Base-by-base conservation (phyloP, 64 coral and sea anemone genomes). In the Pocillopora damicornis region DNA sequence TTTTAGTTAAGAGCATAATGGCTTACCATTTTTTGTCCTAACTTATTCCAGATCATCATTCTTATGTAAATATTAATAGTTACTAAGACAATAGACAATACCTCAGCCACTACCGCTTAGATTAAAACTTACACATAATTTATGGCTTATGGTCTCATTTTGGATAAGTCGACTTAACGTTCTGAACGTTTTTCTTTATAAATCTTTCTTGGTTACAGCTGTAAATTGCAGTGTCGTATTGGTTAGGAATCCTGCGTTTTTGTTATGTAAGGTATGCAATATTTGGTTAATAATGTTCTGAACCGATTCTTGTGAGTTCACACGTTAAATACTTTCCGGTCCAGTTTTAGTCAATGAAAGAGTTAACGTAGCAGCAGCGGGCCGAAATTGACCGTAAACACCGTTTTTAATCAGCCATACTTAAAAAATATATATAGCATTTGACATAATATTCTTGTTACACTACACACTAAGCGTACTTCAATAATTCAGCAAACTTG, bases 21-120 rank as follows among this genome's bases (percentile, higher is more conserved):
- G 4, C 12, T 13, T 17, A 63, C 13, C 67, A 71, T 71, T 71
- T 71, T 71, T 71, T 8, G 22, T 11, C 67, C 7, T 23, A 30
- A 67, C 16, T 36, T 63, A 83, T 83, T 83, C 42, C 37, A 63
- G 58, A 37, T 9, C 56, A n/a, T 85, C 81, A 57, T 72, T 85
- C 16, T 85, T 72, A 85, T 73, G 64, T 65, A 58, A 85, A 85
- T 56, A 72, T 45, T 85, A 20, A 38, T 73, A 26, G 81, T 71
- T 56, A 84, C 13, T n/a, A 72, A 67, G 35, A 83, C 80, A 83
- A 81, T 36, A 81, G 59, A 13, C 59, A 67, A 35, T 18, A 15
- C 15, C 35, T 22, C 38, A 65, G 62, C 35, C 37, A 68, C 37
- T 83, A 14, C 42, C 2, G 42, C 42, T 67, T 68, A 18, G 18